Evolutionary conservation across 2,797 vertebrate species (phyloP).

Genomic region (Simalia tracyae): DNA sequence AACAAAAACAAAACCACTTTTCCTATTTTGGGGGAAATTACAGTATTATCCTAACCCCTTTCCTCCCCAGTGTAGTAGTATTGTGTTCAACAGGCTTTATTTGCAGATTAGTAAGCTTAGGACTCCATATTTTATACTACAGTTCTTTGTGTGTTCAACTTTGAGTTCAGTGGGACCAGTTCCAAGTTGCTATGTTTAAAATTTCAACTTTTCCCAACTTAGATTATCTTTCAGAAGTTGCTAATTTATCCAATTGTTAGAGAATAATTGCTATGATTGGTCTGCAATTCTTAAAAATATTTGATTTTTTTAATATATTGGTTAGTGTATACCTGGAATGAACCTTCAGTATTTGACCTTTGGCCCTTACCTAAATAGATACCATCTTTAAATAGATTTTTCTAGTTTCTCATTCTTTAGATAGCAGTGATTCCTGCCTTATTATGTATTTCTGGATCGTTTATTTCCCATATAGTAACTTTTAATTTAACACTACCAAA

Average conservation of each 20-base stretch:
- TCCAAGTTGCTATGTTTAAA: neutral
- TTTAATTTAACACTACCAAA: neutral
- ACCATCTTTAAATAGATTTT: conserved; percentile 31
- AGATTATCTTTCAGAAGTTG: conserved; percentile 68
- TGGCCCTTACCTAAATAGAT: conserved; percentile 37
- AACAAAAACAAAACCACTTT: conserved; percentile 19
- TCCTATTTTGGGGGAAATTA: neutral
- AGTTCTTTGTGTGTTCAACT: neutral
- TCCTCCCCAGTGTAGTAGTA: neutral
- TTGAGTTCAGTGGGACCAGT: neutral
- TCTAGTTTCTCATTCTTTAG: conserved; percentile 23
- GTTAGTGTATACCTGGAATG: conserved; percentile 58
- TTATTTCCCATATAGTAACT: neutral
- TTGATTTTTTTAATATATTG: conserved; percentile 48
- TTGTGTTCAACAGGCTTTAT: neutral
- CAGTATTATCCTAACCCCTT: neutral
- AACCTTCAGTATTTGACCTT: conserved; percentile 49
- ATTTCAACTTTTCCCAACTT: conserved; percentile 60
- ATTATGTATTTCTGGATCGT: neutral
- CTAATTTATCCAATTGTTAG: conserved; percentile 55
- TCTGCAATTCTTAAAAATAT: conserved; percentile 46
- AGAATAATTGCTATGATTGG: conserved; percentile 72
- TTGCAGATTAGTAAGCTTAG: neutral
- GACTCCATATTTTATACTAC: conserved; percentile 31
- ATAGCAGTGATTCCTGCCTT: neutral